These are phyloP conservation scores for Alsophila aescularia DNA, from an alignment of 2,888 invertebrate genomes.

Conservation along the genomic window DNA sequence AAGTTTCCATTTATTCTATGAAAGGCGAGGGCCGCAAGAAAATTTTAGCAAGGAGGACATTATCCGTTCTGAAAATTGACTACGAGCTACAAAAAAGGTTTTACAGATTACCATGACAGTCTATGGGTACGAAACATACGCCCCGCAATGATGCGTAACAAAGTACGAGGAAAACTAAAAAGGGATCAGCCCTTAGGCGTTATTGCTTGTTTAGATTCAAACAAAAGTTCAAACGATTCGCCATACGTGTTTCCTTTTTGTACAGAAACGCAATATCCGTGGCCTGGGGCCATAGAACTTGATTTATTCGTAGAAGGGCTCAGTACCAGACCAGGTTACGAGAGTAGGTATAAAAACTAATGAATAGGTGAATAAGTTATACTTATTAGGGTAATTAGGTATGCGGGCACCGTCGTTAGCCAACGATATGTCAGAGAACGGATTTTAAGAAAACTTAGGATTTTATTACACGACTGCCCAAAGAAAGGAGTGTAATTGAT, in stretches of 20 bases:
- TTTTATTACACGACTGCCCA: too few species aligned
- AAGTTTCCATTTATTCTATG: neutral
- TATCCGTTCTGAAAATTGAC: constrained; percentile 16
- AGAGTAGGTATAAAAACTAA: neutral
- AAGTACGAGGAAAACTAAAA: constrained; percentile 26
- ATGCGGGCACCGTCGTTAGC: too few species aligned
- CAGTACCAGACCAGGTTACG: neutral
- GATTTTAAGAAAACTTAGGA: too few species aligned
- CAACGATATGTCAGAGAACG: too few species aligned
- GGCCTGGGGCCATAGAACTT: constrained; percentile 2
- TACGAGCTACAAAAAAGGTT: constrained; percentile 19
- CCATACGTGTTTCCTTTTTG: constrained; percentile 5
- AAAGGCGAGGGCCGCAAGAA: neutral
- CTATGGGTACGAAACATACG: constrained; percentile 9
- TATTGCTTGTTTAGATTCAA: constrained; percentile 24
- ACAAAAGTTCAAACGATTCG: constrained; percentile 22
- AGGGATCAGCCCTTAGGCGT: constrained; percentile 28
- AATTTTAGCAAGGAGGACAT: constrained; percentile 9
- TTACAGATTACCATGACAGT: constrained; percentile 18
- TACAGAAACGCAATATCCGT: constrained; percentile 12
- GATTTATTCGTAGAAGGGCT: neutral
- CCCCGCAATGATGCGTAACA: constrained; percentile 15
- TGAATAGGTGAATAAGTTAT: too few species aligned
- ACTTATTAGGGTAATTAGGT: too few species aligned
- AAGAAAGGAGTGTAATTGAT: too few species aligned